A percentile compares a stretch with the other conserved stretches of the same genome.
Evolutionary conservation across 2,797 vertebrate genomes (phyloP).

Genomic region (Distichodus sexfasciatus): DNA sequence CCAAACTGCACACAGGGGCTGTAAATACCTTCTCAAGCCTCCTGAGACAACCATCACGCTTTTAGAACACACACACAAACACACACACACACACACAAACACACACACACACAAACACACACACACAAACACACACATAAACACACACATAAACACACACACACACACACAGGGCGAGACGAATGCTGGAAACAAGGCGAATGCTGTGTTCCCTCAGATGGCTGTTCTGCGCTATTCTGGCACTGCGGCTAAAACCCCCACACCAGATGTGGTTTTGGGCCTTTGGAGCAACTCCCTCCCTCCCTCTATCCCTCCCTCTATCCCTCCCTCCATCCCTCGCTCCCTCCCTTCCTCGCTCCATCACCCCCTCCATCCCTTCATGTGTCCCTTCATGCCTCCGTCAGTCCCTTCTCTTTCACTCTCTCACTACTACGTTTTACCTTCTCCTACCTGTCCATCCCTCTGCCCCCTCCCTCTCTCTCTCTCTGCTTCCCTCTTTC

Average conservation of each 20-base stretch:
- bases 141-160: too few species aligned
- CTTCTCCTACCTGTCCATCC: too few species aligned
- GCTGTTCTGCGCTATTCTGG: constrained; percentile 32
- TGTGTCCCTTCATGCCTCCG: constrained; percentile 35
- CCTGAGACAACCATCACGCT: constrained; percentile 43
- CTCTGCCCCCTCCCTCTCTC: too few species aligned
- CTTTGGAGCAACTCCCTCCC: constrained; percentile 25
- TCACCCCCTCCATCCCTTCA: constrained; percentile 5
- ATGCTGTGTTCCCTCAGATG: constrained; percentile 35
- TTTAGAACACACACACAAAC: constrained; percentile 32
- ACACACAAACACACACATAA: constrained; percentile 23
- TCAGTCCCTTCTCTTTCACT: too few species aligned
- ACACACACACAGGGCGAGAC: too few species aligned
- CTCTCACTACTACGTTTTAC: too few species aligned
- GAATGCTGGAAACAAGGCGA: constrained; percentile 40
- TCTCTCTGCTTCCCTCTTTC: too few species aligned
- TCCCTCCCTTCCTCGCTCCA: not conserved
- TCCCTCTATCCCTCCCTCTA: constrained; percentile 8
- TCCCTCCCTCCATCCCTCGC: constrained; percentile 19
- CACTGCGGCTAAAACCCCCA: constrained; percentile 19
- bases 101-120: not conserved
- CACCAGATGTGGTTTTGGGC: constrained; percentile 49
- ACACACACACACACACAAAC: not conserved
- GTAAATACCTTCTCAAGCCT: constrained; percentile 47
- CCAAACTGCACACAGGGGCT: constrained; percentile 25